Conservation (phyloP, 2,888 invertebrate genomes). For the Brachyopa scutellaris region DNA sequence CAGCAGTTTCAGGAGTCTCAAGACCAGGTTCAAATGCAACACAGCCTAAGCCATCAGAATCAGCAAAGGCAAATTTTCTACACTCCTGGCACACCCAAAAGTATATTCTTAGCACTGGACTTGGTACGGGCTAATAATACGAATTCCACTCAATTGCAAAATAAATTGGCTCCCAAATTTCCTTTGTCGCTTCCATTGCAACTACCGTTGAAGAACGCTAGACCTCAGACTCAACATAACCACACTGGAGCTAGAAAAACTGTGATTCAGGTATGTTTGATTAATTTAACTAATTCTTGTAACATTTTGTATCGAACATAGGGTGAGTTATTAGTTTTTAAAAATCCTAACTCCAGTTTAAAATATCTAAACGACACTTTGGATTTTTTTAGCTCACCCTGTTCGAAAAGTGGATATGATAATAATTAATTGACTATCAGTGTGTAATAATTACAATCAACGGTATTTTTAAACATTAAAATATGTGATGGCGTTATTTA, state of each 20-base stretch:
- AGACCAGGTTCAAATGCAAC: conserved; percentile 72
- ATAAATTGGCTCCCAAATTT: conserved; percentile 82
- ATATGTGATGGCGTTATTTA: no score
- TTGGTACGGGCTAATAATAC: conserved; percentile 86
- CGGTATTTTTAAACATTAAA: no score
- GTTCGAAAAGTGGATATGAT: no score
- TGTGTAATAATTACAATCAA: no score
- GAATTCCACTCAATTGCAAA: conserved; percentile 83
- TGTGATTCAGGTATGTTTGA: conserved; percentile 80
- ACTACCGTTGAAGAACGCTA: conserved; percentile 77
- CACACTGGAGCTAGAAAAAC: conserved; percentile 81
- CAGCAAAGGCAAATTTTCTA: conserved; percentile 80
- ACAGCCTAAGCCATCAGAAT: conserved; percentile 77
- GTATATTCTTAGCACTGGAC: conserved; percentile 83
- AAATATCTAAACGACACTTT: no score
- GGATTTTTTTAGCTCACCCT: no score
- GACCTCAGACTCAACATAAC: conserved; percentile 79
- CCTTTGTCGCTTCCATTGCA: conserved; percentile 82
- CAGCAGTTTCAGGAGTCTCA: conserved; percentile 77
- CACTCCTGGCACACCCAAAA: conserved; percentile 76
- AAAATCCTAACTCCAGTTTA: no score
- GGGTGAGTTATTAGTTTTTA: no score
- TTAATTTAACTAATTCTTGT: background rate
- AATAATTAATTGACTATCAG: no score
- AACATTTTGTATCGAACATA: no score